phyloP scores from a whole-genome alignment of 2,888 invertebrate species.

The Sceliomorpha sp. region DNA sequence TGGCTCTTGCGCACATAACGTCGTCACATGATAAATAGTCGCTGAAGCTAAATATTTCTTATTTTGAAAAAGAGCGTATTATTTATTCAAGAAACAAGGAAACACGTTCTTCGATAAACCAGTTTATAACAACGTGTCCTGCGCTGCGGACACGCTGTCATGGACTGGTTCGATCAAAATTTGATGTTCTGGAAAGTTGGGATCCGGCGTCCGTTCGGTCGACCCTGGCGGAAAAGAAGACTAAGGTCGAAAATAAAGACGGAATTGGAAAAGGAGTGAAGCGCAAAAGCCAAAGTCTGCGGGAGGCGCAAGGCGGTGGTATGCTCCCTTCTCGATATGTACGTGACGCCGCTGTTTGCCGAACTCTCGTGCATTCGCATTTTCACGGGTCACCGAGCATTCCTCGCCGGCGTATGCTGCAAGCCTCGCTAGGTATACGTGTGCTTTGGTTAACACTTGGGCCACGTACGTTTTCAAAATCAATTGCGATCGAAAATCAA shows the following conservation, averaged over 20 bases:
- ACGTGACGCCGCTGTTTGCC: slow-evolving; percentile 72
- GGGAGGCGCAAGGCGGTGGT: slow-evolving; percentile 46
- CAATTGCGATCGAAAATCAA: slow-evolving; percentile 55
- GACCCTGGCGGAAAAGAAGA: slow-evolving; percentile 29
- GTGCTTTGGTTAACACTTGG: slow-evolving; percentile 55
- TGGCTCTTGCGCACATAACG: no score
- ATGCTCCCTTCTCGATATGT: slow-evolving; percentile 53
- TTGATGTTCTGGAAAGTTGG: slow-evolving; percentile 35
- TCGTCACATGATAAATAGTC: no score
- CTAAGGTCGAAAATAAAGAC: slow-evolving; percentile 44
- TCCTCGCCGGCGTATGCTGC: slow-evolving; percentile 59
- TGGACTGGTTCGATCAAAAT: slow-evolving; percentile 46
- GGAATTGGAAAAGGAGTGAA: slow-evolving; percentile 51
- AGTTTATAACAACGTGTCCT: no score
- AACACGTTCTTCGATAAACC: no score
- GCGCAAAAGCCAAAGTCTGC: slow-evolving; percentile 58
- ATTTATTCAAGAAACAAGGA: no score
- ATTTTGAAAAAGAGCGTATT: no score
- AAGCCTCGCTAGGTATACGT: slow-evolving; percentile 46
- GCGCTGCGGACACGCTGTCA: no score
- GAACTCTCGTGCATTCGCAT: slow-evolving; percentile 73
- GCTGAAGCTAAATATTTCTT: no score
- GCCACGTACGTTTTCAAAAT: slow-evolving; percentile 50
- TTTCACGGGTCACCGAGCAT: slow-evolving; percentile 75
- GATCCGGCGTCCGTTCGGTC: slow-evolving; percentile 16